phyloP scores from a whole-genome alignment of 2,113 vertebrate species.

The Cavia aperea region DNA sequence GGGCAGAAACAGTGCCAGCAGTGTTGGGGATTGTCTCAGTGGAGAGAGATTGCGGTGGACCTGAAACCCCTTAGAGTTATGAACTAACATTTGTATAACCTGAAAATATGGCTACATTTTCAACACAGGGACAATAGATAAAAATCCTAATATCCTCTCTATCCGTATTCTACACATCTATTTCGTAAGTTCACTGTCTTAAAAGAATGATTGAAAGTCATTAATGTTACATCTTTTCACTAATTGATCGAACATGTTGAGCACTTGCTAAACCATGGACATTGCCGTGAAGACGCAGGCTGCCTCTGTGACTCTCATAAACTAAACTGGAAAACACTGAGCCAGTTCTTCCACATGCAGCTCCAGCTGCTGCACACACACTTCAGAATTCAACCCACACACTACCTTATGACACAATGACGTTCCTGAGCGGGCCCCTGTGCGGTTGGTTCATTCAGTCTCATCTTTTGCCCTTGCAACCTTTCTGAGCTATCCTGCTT shows the following conservation, averaged over 20 bases:
- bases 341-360: too few relatives aligned
- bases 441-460: too few relatives aligned
- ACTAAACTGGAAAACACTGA: background rate
- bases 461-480: background rate
- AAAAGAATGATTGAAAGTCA: background rate
- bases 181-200: background rate
- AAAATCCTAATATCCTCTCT: background rate
- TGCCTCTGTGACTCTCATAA: background rate
- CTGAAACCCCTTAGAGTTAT: background rate
- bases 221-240: background rate
- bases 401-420: background rate
- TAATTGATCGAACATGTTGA: conserved; percentile 1
- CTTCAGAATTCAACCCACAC: background rate
- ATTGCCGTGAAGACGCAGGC: background rate
- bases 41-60: background rate
- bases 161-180: background rate
- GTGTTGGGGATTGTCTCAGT: background rate
- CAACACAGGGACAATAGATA: background rate
- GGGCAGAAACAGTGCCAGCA: background rate
- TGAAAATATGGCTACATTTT: background rate
- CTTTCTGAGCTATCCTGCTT: background rate
- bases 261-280: background rate
- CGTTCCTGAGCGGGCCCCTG: background rate
- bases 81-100: background rate
- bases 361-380: background rate